Evolutionary conservation across 2,888 invertebrate species (phyloP).

Genomic region (Tyria jacobaeae): DNA sequence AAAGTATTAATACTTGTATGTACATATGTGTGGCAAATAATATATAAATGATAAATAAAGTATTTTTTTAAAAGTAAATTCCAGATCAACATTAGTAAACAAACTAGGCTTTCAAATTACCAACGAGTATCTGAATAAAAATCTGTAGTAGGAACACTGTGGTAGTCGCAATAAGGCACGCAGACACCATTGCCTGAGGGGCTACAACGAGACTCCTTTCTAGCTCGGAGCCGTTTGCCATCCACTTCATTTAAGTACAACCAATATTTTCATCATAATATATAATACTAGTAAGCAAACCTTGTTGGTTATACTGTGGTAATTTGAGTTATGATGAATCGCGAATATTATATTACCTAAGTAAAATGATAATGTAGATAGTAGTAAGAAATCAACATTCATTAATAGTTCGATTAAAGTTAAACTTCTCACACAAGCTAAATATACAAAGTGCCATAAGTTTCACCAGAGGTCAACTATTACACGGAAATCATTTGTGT

Average conservation of each 20-base stretch:
- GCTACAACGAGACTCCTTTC: constrained; percentile 12
- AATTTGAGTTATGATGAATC: background rate
- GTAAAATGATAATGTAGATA: background rate
- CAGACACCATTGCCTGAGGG: constrained; percentile 17
- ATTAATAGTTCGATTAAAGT: background rate
- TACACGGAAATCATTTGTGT: too few relatives aligned
- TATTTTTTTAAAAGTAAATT: too few relatives aligned
- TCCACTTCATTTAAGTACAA: constrained; percentile 60
- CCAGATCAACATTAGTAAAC: background rate
- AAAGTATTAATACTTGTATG: too few relatives aligned
- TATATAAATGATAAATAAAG: too few relatives aligned
- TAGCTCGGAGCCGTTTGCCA: constrained; percentile 43
- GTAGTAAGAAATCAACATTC: background rate
- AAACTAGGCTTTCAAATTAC: background rate
- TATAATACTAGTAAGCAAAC: constrained; percentile 20
- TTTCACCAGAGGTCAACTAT: too few relatives aligned
- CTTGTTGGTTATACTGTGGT: constrained; percentile 21
- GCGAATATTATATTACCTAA: background rate
- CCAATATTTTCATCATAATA: constrained; percentile 33
- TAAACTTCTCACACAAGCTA: too few relatives aligned
- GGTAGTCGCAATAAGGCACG: constrained; percentile 17
- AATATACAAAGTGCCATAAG: too few relatives aligned
- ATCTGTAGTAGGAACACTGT: constrained; percentile 2
- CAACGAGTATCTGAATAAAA: background rate
- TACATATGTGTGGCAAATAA: too few relatives aligned